Evolutionary conservation across 2,113 vertebrate genomes (phyloP).

Genomic region (Larimichthys polyactis): DNA sequence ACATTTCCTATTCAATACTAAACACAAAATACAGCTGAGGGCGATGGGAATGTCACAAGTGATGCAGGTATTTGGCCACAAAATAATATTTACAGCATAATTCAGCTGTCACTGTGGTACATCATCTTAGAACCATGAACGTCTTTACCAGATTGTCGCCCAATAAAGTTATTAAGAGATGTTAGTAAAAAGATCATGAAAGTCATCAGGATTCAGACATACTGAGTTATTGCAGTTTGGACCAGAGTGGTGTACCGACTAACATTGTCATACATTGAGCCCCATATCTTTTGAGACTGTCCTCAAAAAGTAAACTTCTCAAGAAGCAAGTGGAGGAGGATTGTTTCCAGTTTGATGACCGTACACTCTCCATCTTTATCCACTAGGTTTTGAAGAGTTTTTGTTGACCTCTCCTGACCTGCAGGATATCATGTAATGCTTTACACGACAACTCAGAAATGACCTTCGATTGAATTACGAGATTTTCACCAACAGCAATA

Average conservation of each 20-base stretch:
- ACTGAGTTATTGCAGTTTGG: background rate
- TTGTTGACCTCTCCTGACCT: constrained; percentile 32
- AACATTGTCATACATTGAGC: background rate
- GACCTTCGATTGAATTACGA: constrained; percentile 26
- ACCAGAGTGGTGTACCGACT: no score
- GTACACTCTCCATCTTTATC: background rate
- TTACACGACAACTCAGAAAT: background rate
- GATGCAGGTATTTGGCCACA: background rate
- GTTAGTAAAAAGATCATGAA: background rate
- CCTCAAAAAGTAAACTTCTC: background rate
- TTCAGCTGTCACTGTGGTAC: background rate
- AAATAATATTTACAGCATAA: background rate
- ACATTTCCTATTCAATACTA: background rate
- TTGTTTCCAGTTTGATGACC: background rate
- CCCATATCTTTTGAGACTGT: background rate
- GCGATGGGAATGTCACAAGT: background rate
- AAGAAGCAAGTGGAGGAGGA: background rate
- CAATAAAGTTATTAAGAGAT: no score
- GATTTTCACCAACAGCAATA: constrained; percentile 28
- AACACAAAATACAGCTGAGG: background rate
- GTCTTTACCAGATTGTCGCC: background rate
- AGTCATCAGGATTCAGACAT: background rate
- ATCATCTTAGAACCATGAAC: background rate
- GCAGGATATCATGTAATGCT: constrained; percentile 11
- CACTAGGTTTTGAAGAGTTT: background rate